Base-by-base conservation (phyloP, 2,888 invertebrate species). In the Amaurobius ferox region DNA sequence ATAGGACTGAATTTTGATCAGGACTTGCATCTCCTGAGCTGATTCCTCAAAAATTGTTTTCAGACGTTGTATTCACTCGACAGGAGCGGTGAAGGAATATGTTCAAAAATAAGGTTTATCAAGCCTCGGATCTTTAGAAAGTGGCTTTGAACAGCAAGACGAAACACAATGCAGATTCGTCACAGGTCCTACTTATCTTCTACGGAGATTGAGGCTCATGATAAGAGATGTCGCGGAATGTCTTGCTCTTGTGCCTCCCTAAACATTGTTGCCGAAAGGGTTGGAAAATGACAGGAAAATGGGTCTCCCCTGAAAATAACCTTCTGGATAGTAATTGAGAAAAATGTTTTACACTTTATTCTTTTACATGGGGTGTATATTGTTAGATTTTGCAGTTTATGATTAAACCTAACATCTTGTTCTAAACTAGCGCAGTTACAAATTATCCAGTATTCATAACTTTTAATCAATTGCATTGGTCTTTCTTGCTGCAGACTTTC, bases 131-230 rank as follows among this genome's bases (percentile, higher is more conserved):
- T 55, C 55, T 55, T 19, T 1, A 23, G 23, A 55, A 55, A 55
- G 19, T 16, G 19, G 5, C 16, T 3, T 55, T 55, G 55, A 55
- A 23, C 55, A 23, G 19, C 23, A 55, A 55, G 23, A 5, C 23
- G 55, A 55, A 23, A 55, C 11, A 55, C 55, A 55, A 55, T 55
- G 23, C 55, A 76, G 71, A 83, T 83, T 83, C 83, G 77, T 83
- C 83, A 83, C 32, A 26, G 61, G 23, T 48, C 77, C 72, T 67
- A 61, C 48, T 64, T 83, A 83, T 83, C 83, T 64, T n/a, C 64
- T 23, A 44, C 44, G 23, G 23, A 83, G 83, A 83, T 83, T 77
- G 28, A 55, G 9, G 16, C 32, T 40, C 26, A 0, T 19, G 68
- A 68, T 40, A 40, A 55, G 55, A 55, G 23, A 55, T 55, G 23